Conservation (phyloP, 2,888 invertebrate species). For the Girardia tigrina region DNA sequence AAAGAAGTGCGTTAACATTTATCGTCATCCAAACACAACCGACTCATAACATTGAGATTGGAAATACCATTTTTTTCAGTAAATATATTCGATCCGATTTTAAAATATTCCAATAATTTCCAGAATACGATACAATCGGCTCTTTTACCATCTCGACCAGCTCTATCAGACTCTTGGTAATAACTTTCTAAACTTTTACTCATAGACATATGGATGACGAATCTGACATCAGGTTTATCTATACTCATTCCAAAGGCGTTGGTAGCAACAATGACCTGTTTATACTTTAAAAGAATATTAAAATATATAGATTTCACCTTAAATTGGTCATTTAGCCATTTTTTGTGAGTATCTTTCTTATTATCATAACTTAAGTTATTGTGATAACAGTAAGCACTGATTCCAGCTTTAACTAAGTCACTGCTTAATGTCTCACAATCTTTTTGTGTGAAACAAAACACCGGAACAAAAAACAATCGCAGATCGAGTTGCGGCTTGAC, state of each 20-base stretch:
- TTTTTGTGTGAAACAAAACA: conserved; percentile 75
- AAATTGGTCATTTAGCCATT: conserved; percentile 56
- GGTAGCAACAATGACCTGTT: conserved; percentile 74
- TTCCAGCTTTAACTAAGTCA: conserved; percentile 56
- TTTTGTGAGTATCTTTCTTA: conserved; percentile 63
- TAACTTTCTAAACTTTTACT: conserved; percentile 72
- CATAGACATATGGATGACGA: conserved; percentile 66
- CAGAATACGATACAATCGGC: conserved; percentile 67
- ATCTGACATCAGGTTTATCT: conserved; percentile 80
- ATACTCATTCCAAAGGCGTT: conserved; percentile 89
- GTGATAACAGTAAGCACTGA: conserved; percentile 68
- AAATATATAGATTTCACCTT: conserved; percentile 53
- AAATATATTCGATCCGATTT: conserved; percentile 61
- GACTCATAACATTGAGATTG: conserved; percentile 67
- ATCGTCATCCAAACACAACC: conserved; percentile 60
- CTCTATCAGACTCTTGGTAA: conserved; percentile 59
- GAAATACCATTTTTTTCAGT: conserved; percentile 62
- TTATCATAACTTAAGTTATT: conserved; percentile 62
- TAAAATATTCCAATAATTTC: conserved; percentile 64
- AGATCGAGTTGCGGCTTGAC: too few relatives aligned
- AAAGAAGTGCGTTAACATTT: conserved; percentile 66
- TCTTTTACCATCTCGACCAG: conserved; percentile 61
- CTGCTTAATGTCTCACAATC: conserved; percentile 64
- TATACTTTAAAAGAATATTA: too few relatives aligned
- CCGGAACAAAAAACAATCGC: too few relatives aligned